Base-by-base conservation (phyloP, 2,797 vertebrate species). In the Chaetophractus vellerosus region DNA sequence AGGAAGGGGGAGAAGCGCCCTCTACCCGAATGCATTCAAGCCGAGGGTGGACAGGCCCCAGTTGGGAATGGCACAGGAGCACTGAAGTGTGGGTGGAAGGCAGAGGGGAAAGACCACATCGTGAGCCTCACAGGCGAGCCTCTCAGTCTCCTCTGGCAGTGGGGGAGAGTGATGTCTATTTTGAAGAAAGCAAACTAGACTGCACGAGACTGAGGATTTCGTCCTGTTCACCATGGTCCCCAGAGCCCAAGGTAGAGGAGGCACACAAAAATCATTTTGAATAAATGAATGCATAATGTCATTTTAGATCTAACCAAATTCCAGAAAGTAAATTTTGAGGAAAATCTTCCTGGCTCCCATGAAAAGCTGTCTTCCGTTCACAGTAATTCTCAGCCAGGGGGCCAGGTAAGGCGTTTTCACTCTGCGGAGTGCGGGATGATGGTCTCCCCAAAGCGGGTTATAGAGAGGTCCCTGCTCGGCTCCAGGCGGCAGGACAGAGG, bases 301-400 rank as follows among this genome's bases (percentile, higher is more conserved):
- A 63, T 68, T 87, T 93, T 72, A 76, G 83, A 79, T 88, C 68
- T 87, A 88, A 66, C 63, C 24, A 50, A 90, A 83, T 23, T 86
- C 48, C 63, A 88, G 69, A 33, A 87, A 74, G 16, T 83, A 79
- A 92, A 66, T 31, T 38, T 85, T 92, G 28, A 91, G 93, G 64
- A 90, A 94, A 94, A 68, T 71, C 38, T 82, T 76, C 36, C 45
- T 55, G n/a, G 36, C 63, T 80, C n/a, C 64, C 36, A 0, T 45
- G 68, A 61, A 85, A 66, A 48, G 9, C 55, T 50, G n/a, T 74
- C 75, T 75, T 89, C 71, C 31, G 18, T 59, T 64, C 38, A 55
- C 0, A 2, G 26, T 75, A 64, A 16, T 74, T 93, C 55, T n/a
- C 45, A 38, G 0, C 41, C 45, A 24, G n/a, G 52, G 71, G 31